Conservation (phyloP, 2,113 vertebrate species). For the Otus sunia region DNA sequence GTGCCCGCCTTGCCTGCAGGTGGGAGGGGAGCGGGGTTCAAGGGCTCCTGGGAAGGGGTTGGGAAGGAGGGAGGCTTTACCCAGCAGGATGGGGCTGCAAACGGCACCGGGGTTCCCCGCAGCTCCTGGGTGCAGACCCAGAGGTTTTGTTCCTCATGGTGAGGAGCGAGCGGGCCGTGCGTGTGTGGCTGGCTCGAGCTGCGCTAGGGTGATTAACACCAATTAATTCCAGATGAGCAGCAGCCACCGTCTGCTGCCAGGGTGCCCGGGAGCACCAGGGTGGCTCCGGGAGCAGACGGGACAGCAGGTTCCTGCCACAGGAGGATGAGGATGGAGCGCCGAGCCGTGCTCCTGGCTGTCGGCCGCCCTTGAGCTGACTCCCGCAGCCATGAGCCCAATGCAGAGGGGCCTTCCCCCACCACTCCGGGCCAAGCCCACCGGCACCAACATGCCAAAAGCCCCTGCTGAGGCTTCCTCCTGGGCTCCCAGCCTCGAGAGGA, state of each 20-base stretch:
- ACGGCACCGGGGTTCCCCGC: fast-evolving
- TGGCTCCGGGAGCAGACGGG: background rate
- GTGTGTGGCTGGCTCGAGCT: background rate
- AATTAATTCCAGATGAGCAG: slow-evolving; percentile 44
- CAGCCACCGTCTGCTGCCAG: background rate
- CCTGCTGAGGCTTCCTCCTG: background rate
- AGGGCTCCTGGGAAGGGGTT: background rate
- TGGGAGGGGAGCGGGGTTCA: too few relatives aligned
- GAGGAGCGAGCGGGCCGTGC: fast-evolving
- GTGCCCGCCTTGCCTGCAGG: background rate
- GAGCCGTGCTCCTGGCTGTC: fast-evolving
- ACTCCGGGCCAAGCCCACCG: fast-evolving
- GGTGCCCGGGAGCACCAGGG: background rate
- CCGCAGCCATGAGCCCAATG: fast-evolving
- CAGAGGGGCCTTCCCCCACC: background rate
- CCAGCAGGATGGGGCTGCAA: background rate
- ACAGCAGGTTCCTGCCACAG: background rate
- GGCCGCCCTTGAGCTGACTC: background rate
- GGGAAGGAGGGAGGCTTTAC: background rate
- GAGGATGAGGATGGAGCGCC: background rate
- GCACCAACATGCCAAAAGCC: background rate
- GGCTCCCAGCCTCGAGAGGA: background rate
- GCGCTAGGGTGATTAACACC: background rate
- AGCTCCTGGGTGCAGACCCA: background rate
- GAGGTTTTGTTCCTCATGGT: background rate